Evolutionary conservation across 1,140 invertebrate genomes (phyloP).

Genomic region (Brachionus plicatilis): DNA sequence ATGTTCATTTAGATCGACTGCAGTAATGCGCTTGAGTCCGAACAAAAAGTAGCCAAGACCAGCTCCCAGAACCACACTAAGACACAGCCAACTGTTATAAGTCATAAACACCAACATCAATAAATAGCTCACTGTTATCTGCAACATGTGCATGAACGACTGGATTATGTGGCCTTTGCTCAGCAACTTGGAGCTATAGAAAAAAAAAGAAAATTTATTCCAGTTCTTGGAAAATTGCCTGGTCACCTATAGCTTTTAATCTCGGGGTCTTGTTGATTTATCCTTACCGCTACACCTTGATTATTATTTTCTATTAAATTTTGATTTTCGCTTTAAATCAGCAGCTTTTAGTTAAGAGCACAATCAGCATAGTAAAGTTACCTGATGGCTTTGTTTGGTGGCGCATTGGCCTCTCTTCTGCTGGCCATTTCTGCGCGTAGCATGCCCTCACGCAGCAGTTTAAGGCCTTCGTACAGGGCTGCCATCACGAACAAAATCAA

Average conservation of each 20-base stretch:
- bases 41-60: slow-evolving; percentile 86
- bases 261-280: neutral
- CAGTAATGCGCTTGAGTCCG: slow-evolving; percentile 77
- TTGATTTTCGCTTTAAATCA: slow-evolving; percentile 14
- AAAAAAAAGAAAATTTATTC: neutral
- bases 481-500: slow-evolving; percentile 42
- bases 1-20: slow-evolving; percentile 87
- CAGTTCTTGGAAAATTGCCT: neutral
- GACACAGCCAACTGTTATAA: slow-evolving; percentile 87
- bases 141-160: slow-evolving; percentile 78
- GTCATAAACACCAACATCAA: slow-evolving; percentile 98
- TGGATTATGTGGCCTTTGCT: slow-evolving; percentile 67
- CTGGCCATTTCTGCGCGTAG: neutral
- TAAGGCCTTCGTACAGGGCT: slow-evolving; percentile 43
- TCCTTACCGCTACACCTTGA: neutral
- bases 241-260: neutral
- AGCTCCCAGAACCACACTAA: slow-evolving; percentile 80
- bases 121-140: slow-evolving; percentile 81
- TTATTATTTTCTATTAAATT: neutral
- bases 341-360: neutral
- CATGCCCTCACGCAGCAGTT: slow-evolving; percentile 42
- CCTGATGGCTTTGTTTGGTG: neutral
- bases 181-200: slow-evolving; percentile 46
- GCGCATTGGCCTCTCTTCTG: neutral
- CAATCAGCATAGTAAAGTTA: neutral